Conservation (phyloP, 2,888 invertebrate species). For the Vanessa cardui region DNA sequence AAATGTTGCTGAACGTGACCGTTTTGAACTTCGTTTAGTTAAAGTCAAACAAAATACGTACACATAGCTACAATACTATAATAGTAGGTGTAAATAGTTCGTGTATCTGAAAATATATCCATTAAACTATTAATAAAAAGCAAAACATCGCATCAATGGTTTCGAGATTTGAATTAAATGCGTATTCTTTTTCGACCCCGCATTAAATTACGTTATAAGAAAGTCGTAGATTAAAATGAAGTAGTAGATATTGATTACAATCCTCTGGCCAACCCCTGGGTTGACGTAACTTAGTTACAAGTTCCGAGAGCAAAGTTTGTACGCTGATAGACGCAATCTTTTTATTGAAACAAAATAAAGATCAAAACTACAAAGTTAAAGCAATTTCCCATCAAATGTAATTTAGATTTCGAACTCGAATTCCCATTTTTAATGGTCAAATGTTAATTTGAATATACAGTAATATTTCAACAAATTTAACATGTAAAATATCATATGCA, state of each 20-base stretch:
- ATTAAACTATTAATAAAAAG: neutral
- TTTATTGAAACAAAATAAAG: constrained; percentile 48
- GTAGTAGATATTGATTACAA: constrained; percentile 67
- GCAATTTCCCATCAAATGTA: constrained; percentile 20
- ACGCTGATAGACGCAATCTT: constrained; percentile 58
- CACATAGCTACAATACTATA: neutral
- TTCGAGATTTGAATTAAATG: no score
- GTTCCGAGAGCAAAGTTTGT: constrained; percentile 76
- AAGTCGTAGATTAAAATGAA: constrained; percentile 46
- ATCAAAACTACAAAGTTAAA: constrained; percentile 26
- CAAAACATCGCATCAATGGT: no score
- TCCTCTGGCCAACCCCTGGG: constrained; percentile 56
- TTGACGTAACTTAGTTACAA: constrained; percentile 74
- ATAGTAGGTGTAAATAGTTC: neutral
- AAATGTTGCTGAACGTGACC: constrained; percentile 28
- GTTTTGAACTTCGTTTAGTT: constrained; percentile 5
- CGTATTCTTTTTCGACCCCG: neutral
- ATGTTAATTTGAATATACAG: no score
- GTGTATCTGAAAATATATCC: neutral
- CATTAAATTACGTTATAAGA: constrained; percentile 6
- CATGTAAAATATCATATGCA: neutral
- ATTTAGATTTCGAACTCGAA: constrained; percentile 4
- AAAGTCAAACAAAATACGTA: neutral
- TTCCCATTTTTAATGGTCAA: neutral
- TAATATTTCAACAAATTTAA: no score